A percentile compares a stretch with the other conserved stretches of the same genome.
Conservation (phyloP, 2,888 invertebrate genomes). For the Microplitis manilae region DNA sequence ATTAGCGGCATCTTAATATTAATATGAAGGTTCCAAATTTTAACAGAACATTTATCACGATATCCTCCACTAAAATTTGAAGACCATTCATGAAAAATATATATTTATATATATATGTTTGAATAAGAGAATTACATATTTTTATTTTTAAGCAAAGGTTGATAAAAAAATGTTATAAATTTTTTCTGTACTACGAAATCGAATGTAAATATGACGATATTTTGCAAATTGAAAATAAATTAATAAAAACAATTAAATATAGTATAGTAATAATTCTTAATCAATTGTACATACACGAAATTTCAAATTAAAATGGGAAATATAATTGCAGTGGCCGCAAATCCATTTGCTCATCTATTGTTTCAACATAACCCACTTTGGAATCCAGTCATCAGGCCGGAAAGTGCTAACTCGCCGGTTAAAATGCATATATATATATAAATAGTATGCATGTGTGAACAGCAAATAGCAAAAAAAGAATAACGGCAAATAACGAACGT, state of each 20-base stretch:
- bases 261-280: conserved; percentile 1
- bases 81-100: too few relatives aligned
- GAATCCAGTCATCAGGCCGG: conserved; percentile 28
- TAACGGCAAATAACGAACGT: conserved; percentile 28
- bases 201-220: background rate
- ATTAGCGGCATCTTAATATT: too few relatives aligned
- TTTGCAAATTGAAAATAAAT: background rate
- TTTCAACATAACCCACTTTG: conserved; percentile 30
- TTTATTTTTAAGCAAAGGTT: too few relatives aligned
- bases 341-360: conserved; percentile 26
- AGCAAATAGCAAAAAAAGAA: conserved; percentile 25
- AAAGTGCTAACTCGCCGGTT: conserved; percentile 27
- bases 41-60: too few relatives aligned
- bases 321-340: conserved; percentile 8
- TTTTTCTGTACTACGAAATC: background rate
- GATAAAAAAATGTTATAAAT: conserved; percentile 44
- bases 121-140: too few relatives aligned
- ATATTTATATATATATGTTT: too few relatives aligned
- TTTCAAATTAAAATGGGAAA: background rate
- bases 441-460: conserved; percentile 23
- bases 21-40: too few relatives aligned
- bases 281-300: background rate
- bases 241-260: background rate
- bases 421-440: conserved; percentile 7
- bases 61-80: too few relatives aligned